Evolutionary conservation across 92 coral and sea anemone species (phyloP).

Genomic region (Porites rus): DNA sequence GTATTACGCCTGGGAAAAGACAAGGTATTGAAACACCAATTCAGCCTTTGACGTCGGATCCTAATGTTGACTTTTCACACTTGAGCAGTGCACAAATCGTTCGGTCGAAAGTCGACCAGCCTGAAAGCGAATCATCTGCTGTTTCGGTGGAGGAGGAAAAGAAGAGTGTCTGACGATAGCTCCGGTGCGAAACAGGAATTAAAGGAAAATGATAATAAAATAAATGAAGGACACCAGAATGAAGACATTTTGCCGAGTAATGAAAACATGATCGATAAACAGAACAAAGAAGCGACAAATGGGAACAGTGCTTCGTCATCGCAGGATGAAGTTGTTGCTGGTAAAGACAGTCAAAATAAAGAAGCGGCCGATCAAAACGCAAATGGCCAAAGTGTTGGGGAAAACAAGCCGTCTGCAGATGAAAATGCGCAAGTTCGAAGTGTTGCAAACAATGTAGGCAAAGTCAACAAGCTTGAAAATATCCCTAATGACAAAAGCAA

Average conservation of each 20-base stretch:
- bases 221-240: conserved; percentile 23
- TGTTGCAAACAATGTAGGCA: background rate
- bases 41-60: conserved; percentile 68
- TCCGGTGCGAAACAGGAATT: background rate
- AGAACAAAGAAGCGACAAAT: background rate
- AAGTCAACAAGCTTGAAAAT: background rate
- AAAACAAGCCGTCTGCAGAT: conserved; percentile 4
- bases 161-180: conserved; percentile 2
- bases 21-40: conserved; percentile 89
- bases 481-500: conserved; percentile 37
- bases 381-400: background rate
- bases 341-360: background rate
- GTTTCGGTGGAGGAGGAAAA: conserved; percentile 24
- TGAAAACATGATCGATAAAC: conserved; percentile 2
- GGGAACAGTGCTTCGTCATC: background rate
- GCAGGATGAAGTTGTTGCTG: conserved; percentile 26
- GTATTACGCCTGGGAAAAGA: conserved; percentile 62
- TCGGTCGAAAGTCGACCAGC: conserved; percentile 79
- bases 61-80: conserved; percentile 24
- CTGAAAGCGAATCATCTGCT: conserved; percentile 35
- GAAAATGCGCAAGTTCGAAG: conserved; percentile 46
- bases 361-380: background rate
- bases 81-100: conserved; percentile 53
- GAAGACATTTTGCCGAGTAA: conserved; percentile 9
- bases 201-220: background rate